Conservation (phyloP, 2,888 invertebrate genomes). For the Mellilla xanthometata region DNA sequence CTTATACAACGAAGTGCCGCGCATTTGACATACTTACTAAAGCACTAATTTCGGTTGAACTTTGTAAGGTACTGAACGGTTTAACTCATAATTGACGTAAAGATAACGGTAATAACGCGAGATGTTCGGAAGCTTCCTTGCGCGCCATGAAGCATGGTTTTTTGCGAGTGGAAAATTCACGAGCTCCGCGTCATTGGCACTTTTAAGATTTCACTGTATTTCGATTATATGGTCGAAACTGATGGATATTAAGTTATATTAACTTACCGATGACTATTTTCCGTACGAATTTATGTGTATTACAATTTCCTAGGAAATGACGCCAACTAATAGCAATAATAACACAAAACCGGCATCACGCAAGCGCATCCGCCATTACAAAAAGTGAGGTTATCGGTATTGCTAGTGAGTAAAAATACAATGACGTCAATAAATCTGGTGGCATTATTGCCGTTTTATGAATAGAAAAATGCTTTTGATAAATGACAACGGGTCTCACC, state of each 20-base stretch:
- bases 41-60: no score
- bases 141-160: slow-evolving; percentile 73
- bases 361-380: slow-evolving; percentile 79
- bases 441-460: no score
- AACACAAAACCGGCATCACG: slow-evolving; percentile 81
- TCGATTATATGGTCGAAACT: neutral
- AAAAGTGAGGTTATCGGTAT: slow-evolving; percentile 58
- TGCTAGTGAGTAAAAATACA: slow-evolving; percentile 36
- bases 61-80: slow-evolving; percentile 16
- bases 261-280: slow-evolving; percentile 46
- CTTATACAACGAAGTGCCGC: slow-evolving; percentile 61
- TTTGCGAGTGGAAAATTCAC: slow-evolving; percentile 69
- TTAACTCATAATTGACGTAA: slow-evolving; percentile 33
- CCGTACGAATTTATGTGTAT: slow-evolving; percentile 50
- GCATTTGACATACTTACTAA: slow-evolving; percentile 43
- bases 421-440: slow-evolving; percentile 10
- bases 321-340: slow-evolving; percentile 71
- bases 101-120: slow-evolving; percentile 57
- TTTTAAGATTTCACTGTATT: neutral
- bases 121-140: slow-evolving; percentile 32
- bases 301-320: slow-evolving; percentile 59
- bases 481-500: no score
- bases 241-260: neutral
- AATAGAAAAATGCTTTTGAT: no score
- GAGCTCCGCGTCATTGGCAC: slow-evolving; percentile 36